These are phyloP conservation scores for Craniophora ligustri DNA, from an alignment of 2,888 invertebrate genomes.

Conservation along the genomic window DNA sequence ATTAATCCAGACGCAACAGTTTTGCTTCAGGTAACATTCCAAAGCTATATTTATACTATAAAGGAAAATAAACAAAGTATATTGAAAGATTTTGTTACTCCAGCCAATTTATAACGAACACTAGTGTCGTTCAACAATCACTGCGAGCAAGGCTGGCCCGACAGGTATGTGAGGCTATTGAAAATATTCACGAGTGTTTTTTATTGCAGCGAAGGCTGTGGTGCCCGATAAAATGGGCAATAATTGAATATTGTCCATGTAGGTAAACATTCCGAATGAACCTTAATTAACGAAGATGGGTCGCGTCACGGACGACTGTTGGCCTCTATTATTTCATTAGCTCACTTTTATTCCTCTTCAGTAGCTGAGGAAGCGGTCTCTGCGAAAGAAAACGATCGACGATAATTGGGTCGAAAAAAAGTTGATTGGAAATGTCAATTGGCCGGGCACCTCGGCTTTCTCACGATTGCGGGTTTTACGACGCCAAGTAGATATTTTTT, in stretches of 20 bases:
- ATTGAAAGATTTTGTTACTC: conserved; percentile 7
- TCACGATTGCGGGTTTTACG: conserved; percentile 44
- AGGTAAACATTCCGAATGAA: conserved; percentile 47
- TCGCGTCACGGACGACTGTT: conserved; percentile 56
- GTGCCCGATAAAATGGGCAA: conserved; percentile 55
- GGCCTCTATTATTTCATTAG: conserved; percentile 75
- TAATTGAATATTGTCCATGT: conserved; percentile 56
- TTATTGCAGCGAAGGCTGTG: conserved; percentile 33
- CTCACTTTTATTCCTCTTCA: conserved; percentile 70
- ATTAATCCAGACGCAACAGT: not conserved
- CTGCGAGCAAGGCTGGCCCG: conserved; percentile 6
- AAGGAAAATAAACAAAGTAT: conserved; percentile 29
- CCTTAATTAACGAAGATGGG: conserved; percentile 61
- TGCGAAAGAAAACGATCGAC: conserved; percentile 67
- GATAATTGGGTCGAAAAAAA: conserved; percentile 74
- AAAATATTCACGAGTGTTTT: conserved; percentile 39
- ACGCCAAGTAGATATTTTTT: conserved; percentile 28
- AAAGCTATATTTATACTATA: not conserved
- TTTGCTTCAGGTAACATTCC: not conserved
- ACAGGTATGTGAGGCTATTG: conserved; percentile 39
- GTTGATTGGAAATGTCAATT: conserved; percentile 65
- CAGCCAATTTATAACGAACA: conserved; percentile 18
- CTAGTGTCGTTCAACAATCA: conserved; percentile 55
- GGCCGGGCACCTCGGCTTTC: conserved; percentile 46
- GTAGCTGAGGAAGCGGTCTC: conserved; percentile 52